A percentile compares a stretch with the other conserved stretches of the same genome.
phyloP scores from a whole-genome alignment of 2,888 invertebrate genomes.

The Helicoverpa assulta region DNA sequence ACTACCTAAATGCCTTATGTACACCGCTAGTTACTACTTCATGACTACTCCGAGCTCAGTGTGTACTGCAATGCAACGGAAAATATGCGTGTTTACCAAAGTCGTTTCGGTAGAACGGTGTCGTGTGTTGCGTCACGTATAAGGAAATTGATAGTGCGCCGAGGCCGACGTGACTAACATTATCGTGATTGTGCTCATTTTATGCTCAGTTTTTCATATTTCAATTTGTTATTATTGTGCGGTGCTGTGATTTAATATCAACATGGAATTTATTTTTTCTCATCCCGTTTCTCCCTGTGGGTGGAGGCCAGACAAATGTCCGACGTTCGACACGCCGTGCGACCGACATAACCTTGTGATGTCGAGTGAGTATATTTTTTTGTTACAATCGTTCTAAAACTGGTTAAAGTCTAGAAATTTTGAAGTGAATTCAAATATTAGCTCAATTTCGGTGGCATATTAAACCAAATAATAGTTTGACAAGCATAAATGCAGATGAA shows the following conservation, averaged over 20 bases:
- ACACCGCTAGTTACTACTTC: conserved; percentile 90
- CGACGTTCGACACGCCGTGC: conserved; percentile 85
- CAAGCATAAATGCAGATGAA: conserved; percentile 68
- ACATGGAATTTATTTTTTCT: conserved; percentile 81
- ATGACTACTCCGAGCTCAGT: conserved; percentile 90
- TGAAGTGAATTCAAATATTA: conserved; percentile 39
- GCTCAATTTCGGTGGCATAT: conserved; percentile 44
- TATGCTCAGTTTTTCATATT: conserved; percentile 72
- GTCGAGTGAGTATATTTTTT: conserved; percentile 87
- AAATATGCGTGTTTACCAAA: conserved; percentile 91
- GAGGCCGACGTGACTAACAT: conserved; percentile 89
- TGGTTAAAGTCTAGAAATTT: conserved; percentile 51
- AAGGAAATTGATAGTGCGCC: conserved; percentile 90
- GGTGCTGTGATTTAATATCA: conserved; percentile 77
- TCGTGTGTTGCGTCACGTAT: conserved; percentile 90
- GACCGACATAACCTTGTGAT: conserved; percentile 88
- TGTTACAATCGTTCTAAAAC: conserved; percentile 67
- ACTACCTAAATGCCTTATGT: conserved; percentile 91
- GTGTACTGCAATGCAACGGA: conserved; percentile 91
- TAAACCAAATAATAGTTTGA: conserved; percentile 58
- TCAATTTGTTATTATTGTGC: conserved; percentile 71
- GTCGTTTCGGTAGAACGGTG: conserved; percentile 90
- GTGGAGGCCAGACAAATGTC: conserved; percentile 87
- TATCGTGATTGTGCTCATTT: conserved; percentile 84
- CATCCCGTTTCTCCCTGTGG: conserved; percentile 85